phyloP scores from a whole-genome alignment of 2,113 vertebrate genomes.

The Marcusenius ussheri region DNA sequence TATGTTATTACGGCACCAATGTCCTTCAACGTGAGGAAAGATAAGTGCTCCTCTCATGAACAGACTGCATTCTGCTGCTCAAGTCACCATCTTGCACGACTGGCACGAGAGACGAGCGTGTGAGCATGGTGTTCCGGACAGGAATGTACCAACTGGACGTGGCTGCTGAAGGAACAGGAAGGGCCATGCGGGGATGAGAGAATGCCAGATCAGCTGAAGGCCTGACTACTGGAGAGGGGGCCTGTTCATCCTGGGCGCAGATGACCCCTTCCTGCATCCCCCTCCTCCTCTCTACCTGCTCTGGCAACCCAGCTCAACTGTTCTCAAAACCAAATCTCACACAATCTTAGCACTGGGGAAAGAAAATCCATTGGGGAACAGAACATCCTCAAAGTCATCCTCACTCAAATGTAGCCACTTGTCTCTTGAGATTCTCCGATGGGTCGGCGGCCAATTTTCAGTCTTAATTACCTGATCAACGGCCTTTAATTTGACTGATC shows the following conservation, averaged over 20 bases:
- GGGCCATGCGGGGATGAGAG: neutral
- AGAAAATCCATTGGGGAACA: neutral
- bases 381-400: neutral
- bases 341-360: neutral
- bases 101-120: neutral
- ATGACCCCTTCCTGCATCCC: conserved; percentile 36
- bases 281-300: neutral
- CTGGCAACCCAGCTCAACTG: conserved; percentile 26
- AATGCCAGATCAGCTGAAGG: conserved; percentile 17
- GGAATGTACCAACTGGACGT: neutral
- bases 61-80: neutral
- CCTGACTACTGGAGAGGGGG: neutral
- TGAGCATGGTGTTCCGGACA: neutral
- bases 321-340: conserved; percentile 14
- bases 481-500: neutral
- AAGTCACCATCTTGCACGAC: neutral
- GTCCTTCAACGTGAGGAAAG: neutral
- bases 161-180: neutral
- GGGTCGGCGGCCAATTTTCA: neutral
- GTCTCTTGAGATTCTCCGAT: neutral
- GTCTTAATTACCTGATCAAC: neutral
- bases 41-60: neutral
- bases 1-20: neutral
- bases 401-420: neutral
- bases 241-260: conserved; percentile 33